Evolutionary conservation across 2,888 invertebrate genomes (phyloP), one percentile per base, ranked within the genome.

Genomic region (Isoperla grammatica): DNA sequence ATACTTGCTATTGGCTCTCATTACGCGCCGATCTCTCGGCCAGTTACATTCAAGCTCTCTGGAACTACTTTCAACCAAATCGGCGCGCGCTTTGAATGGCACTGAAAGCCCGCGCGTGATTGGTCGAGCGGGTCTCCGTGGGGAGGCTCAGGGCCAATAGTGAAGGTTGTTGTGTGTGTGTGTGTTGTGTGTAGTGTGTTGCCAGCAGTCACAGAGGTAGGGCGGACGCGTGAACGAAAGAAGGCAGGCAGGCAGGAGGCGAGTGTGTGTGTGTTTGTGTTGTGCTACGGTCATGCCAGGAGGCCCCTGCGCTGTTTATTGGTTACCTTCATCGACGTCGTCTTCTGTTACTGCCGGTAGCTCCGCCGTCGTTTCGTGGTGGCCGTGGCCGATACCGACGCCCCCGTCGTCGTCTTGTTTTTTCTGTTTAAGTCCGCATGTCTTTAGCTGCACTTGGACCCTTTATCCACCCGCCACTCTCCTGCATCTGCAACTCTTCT

Each of bases 1-100:
- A 61, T 61, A 61, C 57, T 54, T 46, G 50, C 61, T 58, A 61
- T 61, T 61, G 61, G 61, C 59, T 61, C 61, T 58, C 61, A 58
- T 61, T 61, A 61, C 58, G 61, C 61, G 58, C 57, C 49, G 56
- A 49, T 40, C 48, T 20, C 15, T 48, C 48, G 22, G 23, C 61
- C 61, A 61, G 55, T 61, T 42, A 19, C 29, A 40, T 13, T 8
- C n/a, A 20, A 13, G 22, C 49, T 61, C 48, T 45, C 20, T 39
- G 22, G 11, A 35, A 13, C 19, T 39, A 15, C 11, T 35, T 54
- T 40, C 13, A 8, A 15, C 4, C 8, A 39, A 11, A 54, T 13
- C 42, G 49, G 54, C 55, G 58, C 58, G 42, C 12, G 40, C 20
- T 57, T 58, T 54, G 54, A 61, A 61, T 42, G 11, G 22, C 17